These are phyloP conservation scores for Cyprinella venusta DNA, from an alignment of 2,797 vertebrate species.

Conservation along the genomic window DNA sequence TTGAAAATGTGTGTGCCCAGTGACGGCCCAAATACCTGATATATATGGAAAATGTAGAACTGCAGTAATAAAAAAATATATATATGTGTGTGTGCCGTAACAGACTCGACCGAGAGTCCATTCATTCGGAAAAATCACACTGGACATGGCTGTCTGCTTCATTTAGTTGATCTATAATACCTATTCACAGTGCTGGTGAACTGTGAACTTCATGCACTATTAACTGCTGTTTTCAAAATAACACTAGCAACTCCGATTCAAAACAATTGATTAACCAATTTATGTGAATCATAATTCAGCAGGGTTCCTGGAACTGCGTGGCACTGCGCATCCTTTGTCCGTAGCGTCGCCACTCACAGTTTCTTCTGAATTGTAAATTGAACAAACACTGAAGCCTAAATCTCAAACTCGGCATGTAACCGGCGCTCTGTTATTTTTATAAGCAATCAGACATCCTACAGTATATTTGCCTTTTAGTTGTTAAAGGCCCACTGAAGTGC, in stretches of 20 bases:
- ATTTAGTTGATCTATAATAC: conserved; percentile 4
- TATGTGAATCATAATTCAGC: not conserved
- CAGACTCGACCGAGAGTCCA: not conserved
- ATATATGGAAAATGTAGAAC: conserved; percentile 12
- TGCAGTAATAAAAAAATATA: not conserved
- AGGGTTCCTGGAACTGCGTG: not conserved
- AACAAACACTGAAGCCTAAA: not conserved
- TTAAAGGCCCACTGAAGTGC: too few relatives aligned
- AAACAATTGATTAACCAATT: not conserved
- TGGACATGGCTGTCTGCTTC: conserved; percentile 18
- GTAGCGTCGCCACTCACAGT: not conserved
- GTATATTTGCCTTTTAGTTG: too few relatives aligned
- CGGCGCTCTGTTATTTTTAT: too few relatives aligned
- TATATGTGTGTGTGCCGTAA: not conserved
- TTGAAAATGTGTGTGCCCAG: conserved; percentile 17
- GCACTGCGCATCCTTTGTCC: not conserved
- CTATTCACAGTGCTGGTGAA: not conserved
- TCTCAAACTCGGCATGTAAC: not conserved
- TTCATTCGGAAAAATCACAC: not conserved
- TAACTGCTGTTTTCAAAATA: not conserved
- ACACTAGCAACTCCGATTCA: not conserved
- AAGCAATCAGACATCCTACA: too few relatives aligned
- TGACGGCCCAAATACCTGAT: conserved; percentile 1
- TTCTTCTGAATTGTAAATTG: not conserved
- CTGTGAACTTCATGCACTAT: not conserved